A percentile compares a stretch with the other conserved stretches of the same genome.
Evolutionary conservation across 1,140 invertebrate species (phyloP).

Genomic region (Aplysia californica): DNA sequence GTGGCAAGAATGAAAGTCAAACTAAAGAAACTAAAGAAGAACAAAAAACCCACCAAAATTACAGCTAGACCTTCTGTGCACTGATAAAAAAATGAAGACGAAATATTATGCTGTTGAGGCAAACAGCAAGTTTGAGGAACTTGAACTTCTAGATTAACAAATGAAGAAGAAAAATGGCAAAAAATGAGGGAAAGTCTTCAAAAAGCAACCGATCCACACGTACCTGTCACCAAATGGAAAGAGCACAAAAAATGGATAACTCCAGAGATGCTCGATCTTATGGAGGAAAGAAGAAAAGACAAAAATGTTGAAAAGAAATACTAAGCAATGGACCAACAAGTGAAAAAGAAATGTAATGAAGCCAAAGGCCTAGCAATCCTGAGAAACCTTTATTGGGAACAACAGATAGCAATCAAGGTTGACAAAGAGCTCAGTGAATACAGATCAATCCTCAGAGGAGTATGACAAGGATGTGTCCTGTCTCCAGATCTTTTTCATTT

Average conservation of each 20-base stretch:
- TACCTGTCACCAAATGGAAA: neutral
- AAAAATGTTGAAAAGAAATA: neutral
- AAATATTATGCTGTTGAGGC: neutral
- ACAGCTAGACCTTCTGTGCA: neutral
- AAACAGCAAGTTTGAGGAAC: neutral
- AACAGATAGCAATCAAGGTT: too few relatives aligned
- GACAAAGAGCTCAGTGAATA: too few relatives aligned
- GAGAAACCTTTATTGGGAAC: too few relatives aligned
- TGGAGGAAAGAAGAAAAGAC: neutral
- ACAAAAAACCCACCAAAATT: neutral
- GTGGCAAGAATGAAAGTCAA: neutral
- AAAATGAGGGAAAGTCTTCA: neutral
- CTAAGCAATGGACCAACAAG: neutral
- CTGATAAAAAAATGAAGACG: neutral
- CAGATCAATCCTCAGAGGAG: too few relatives aligned
- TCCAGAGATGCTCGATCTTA: neutral
- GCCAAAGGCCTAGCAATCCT: too few relatives aligned
- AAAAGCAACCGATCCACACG: neutral
- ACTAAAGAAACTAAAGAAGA: neutral
- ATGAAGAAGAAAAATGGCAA: neutral
- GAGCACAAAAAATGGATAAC: neutral
- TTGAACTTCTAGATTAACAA: neutral
- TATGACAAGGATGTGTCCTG: too few relatives aligned
- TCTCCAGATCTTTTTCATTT: too few relatives aligned
- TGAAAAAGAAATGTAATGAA: neutral